Base-by-base conservation (phyloP, 2,888 invertebrate genomes). In the Oxytorus armatus region DNA sequence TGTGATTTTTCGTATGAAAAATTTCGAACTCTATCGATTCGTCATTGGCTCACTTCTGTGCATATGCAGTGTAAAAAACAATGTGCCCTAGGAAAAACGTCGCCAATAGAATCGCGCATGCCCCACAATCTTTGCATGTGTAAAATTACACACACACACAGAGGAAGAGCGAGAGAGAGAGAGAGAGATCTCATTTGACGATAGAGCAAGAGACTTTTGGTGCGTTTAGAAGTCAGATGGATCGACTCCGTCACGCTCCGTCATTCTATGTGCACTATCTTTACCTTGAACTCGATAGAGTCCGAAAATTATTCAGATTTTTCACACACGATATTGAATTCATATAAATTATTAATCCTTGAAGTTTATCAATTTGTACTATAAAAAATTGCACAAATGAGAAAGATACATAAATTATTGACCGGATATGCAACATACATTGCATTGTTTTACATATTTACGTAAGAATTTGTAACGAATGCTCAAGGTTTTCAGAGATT, bases 21-120 rank as follows among this genome's bases (percentile, higher is more conserved):
- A 72, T 55, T 81, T 81, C 72, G 70, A 75, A 78, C 65, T 59
- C 39, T 75, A 79, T 79, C 79, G 79, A 79, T 81, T 81, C 66
- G 68, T 73, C 69, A 75, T 78, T 79, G 73, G 73, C 80, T 63
- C 69, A n/a, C n/a, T 61, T 53, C 36, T 76, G 77, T 44, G 42
- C 59, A 18, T 16, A 16, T n/a, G 53, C n/a, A 14, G 18, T 8
- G 21, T 1, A 10, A 25, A 7, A 0, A 44, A 63, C 14, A 44
- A 25, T 63, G 5, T 44, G 66, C 33, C 21, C 18, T 21, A 53
- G 39, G 29, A 66, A 68, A 44, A 63, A 23, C 16, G 21, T 53
- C 25, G 47, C 47, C 53, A 63, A 36, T 25, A 11, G 23, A 21
- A 36, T 33, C 21, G 79, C 79, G 66, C 77, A 77, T 72, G 77